Conservation (phyloP, 1,140 invertebrate species). For the Magallana angulata region DNA sequence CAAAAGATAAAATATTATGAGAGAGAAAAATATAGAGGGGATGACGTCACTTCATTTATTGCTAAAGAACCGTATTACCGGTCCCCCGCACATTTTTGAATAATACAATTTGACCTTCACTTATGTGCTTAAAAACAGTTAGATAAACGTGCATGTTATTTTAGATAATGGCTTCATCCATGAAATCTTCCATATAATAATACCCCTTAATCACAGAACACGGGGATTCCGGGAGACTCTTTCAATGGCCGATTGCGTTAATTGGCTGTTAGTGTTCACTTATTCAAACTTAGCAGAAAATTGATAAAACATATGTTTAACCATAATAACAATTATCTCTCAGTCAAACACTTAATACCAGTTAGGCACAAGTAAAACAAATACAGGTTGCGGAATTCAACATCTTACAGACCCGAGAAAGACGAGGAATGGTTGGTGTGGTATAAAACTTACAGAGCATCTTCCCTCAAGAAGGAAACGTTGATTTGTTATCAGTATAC, state of each 20-base stretch:
- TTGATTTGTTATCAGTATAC: background rate
- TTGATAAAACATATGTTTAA: slow-evolving; percentile 3
- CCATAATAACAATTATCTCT: background rate
- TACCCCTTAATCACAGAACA: too few species aligned
- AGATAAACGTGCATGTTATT: too few species aligned
- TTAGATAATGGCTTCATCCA: too few species aligned
- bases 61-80: too few species aligned
- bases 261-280: slow-evolving; percentile 17
- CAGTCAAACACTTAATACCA: background rate
- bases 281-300: slow-evolving; percentile 12
- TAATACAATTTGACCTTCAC: too few species aligned
- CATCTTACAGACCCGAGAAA: background rate
- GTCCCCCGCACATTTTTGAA: too few species aligned
- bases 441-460: background rate
- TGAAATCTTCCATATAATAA: too few species aligned
- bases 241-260: background rate
- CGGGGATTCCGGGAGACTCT: background rate
- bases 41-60: too few species aligned
- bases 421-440: background rate
- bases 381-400: background rate
- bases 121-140: too few species aligned
- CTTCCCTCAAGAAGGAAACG: too few species aligned
- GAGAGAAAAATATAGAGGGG: too few species aligned
- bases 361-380: background rate
- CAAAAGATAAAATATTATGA: too few species aligned